Evolutionary conservation across 2,797 vertebrate species (phyloP).

Genomic region (Alauda arvensis): DNA sequence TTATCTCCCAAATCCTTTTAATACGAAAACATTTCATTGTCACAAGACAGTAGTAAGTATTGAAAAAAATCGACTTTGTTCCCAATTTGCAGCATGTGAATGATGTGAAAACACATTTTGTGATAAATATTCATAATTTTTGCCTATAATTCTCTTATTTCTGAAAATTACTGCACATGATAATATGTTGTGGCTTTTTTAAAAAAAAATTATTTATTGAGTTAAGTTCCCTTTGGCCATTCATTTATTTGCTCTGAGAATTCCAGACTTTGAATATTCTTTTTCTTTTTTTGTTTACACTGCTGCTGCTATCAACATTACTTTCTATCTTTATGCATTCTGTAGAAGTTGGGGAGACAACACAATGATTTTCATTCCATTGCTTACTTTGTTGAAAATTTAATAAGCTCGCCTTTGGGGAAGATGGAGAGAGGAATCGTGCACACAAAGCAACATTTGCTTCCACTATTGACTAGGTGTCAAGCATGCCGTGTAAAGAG

Average conservation of each 20-base stretch:
- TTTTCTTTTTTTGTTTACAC: not conserved
- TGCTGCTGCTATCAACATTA: not conserved
- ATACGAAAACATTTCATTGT: not conserved
- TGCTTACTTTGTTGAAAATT: not conserved
- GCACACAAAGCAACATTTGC: not conserved
- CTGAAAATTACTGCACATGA: not conserved
- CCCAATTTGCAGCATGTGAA: not conserved
- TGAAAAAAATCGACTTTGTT: not conserved
- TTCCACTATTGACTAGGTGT: not conserved
- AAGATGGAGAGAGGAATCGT: not conserved
- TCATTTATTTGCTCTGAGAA: not conserved
- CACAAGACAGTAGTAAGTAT: not conserved
- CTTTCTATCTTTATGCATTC: not conserved
- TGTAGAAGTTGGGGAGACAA: not conserved
- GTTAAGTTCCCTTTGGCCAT: not conserved
- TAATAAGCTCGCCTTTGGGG: not conserved
- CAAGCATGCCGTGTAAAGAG: not conserved
- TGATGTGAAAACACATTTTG: not conserved
- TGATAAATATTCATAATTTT: not conserved
- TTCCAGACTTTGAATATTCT: not conserved
- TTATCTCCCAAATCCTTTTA: not conserved
- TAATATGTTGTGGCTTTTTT: not conserved
- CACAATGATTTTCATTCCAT: not conserved
- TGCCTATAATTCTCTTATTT: not conserved
- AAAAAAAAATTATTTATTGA: not conserved